Evolutionary conservation across 2,113 vertebrate genomes (phyloP).

Genomic region (Willisornis vidua): DNA sequence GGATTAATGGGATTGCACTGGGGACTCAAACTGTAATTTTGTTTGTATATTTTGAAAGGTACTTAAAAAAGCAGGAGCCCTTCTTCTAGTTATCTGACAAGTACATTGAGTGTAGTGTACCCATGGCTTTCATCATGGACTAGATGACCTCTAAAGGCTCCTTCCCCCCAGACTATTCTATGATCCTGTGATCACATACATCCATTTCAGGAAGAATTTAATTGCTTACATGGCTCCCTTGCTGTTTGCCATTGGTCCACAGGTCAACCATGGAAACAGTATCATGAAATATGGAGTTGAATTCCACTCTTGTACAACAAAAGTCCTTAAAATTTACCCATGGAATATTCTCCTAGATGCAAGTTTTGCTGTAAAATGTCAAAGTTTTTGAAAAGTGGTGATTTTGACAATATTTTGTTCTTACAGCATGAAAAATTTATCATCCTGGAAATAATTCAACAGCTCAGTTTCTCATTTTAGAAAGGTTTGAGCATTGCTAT

Average conservation of each 20-base stretch:
- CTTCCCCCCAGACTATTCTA: background rate
- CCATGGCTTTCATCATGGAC: background rate
- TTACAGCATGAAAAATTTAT: background rate
- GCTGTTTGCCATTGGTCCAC: background rate
- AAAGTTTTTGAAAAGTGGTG: background rate
- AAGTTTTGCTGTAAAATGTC: background rate
- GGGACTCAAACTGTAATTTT: background rate
- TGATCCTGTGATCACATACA: background rate
- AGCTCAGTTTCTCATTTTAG: background rate
- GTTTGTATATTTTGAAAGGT: background rate
- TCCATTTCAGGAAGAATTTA: background rate
- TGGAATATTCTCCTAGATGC: background rate
- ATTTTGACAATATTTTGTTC: background rate
- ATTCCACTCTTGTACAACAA: background rate
- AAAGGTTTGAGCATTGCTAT: background rate
- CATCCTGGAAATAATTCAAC: background rate
- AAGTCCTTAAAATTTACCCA: background rate
- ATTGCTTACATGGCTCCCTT: background rate
- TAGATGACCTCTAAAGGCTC: background rate
- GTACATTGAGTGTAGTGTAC: background rate
- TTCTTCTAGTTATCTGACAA: background rate
- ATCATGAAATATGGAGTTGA: background rate
- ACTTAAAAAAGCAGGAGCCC: fast-evolving
- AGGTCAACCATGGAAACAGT: no score
- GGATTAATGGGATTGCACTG: fast-evolving